phyloP scores from a whole-genome alignment of 2,797 vertebrate genomes.

The Pampus argenteus region DNA sequence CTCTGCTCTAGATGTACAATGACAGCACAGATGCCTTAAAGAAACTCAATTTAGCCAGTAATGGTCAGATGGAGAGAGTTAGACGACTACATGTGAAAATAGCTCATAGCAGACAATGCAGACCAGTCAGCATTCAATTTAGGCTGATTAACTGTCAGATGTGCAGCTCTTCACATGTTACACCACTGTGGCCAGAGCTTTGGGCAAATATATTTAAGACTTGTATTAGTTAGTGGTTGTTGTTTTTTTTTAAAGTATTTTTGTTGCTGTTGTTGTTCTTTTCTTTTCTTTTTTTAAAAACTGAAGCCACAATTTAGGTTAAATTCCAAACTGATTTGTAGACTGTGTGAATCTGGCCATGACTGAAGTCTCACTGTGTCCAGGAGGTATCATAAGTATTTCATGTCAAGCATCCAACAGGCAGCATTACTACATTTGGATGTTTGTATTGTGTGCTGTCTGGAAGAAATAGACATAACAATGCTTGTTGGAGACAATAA shows the following conservation, averaged over 20 bases:
- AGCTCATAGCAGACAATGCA: constrained; percentile 55
- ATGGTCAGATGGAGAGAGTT: constrained; percentile 45
- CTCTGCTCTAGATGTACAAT: constrained; percentile 50
- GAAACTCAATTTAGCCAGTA: constrained; percentile 60
- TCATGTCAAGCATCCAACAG: too few relatives aligned
- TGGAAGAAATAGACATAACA: background rate
- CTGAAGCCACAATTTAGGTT: background rate
- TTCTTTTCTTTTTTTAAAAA: too few relatives aligned
- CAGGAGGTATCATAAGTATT: background rate
- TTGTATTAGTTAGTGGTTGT: background rate
- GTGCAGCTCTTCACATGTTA: constrained; percentile 52
- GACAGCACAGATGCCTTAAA: constrained; percentile 39
- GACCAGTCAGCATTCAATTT: constrained; percentile 55
- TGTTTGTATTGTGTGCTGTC: background rate
- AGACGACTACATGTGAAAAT: constrained; percentile 55
- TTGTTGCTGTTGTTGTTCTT: background rate
- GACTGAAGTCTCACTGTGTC: background rate
- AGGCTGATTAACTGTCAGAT: constrained; percentile 46
- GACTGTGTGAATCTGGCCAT: too few relatives aligned
- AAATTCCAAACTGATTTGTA: background rate
- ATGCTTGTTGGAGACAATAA: background rate
- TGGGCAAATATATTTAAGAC: background rate
- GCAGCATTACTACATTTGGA: background rate
- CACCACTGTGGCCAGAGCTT: constrained; percentile 23
- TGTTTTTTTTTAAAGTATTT: background rate